Evolutionary conservation across 2,888 invertebrate genomes (phyloP).

Genomic region (Ophioninae sp.): DNA sequence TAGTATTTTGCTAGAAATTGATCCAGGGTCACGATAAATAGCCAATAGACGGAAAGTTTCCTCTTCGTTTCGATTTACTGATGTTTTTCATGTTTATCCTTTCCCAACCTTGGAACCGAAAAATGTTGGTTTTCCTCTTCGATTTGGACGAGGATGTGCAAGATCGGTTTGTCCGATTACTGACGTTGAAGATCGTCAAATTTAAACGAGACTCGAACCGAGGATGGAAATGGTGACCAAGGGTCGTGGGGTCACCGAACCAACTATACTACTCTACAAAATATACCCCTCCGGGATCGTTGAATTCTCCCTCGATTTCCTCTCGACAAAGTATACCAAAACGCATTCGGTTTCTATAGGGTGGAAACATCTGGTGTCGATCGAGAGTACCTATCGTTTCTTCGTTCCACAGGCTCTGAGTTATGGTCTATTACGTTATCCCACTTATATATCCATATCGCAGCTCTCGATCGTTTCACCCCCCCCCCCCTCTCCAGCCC

Average conservation of each 20-base stretch:
- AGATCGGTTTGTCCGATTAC: conserved; percentile 46
- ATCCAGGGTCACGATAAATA: too few species aligned
- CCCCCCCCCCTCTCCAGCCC: background rate
- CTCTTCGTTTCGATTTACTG: background rate
- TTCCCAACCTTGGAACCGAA: conserved; percentile 22
- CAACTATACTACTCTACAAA: conserved; percentile 23
- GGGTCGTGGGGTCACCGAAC: conserved; percentile 44
- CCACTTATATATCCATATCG: conserved; percentile 10
- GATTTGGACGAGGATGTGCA: conserved; percentile 43
- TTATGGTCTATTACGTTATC: conserved; percentile 52
- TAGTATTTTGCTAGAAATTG: conserved; percentile 20
- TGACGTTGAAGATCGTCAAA: conserved; percentile 53
- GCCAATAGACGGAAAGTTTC: conserved; percentile 35
- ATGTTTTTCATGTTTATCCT: conserved; percentile 38
- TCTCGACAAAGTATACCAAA: conserved; percentile 23
- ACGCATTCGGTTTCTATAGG: conserved; percentile 62
- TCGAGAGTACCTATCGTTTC: conserved; percentile 61
- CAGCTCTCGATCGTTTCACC: background rate
- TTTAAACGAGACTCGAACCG: conserved; percentile 53
- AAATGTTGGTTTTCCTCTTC: conserved; percentile 44
- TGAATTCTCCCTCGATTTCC: conserved; percentile 40
- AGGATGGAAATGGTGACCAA: conserved; percentile 42
- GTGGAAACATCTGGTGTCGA: conserved; percentile 69
- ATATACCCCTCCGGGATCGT: conserved; percentile 39
- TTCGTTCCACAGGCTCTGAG: conserved; percentile 47